Conservation (phyloP, 2,888 invertebrate genomes). For the Dryobota labecula region DNA sequence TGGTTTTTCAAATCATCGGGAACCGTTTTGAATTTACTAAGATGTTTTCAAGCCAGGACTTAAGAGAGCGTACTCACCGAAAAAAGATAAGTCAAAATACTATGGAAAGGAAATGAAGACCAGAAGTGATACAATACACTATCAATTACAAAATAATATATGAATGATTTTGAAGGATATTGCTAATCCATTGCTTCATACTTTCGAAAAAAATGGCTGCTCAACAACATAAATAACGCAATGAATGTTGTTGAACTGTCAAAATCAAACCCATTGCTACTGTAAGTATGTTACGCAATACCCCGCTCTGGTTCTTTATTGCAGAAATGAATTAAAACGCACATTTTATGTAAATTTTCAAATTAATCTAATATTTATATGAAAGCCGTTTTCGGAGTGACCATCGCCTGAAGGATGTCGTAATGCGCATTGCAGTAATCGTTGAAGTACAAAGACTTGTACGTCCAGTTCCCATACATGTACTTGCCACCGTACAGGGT, state of each 20-base stretch:
- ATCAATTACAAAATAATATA: too few species aligned
- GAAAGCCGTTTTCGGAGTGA: conserved; percentile 27
- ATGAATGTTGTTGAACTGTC: too few species aligned
- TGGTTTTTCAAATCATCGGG: background rate
- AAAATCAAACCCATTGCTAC: too few species aligned
- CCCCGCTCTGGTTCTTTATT: too few species aligned
- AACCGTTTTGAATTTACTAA: background rate
- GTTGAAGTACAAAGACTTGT: conserved; percentile 29
- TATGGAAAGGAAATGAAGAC: background rate
- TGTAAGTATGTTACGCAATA: too few species aligned
- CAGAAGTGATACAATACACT: background rate
- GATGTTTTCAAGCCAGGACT: background rate
- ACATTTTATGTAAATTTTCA: background rate
- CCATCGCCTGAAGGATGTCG: background rate
- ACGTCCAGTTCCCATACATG: conserved; percentile 55
- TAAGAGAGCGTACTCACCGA: too few species aligned
- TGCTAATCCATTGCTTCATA: too few species aligned
- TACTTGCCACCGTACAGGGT: conserved; percentile 41
- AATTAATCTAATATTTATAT: background rate
- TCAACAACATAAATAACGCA: too few species aligned
- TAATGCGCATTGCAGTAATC: conserved; percentile 45
- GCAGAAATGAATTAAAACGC: background rate
- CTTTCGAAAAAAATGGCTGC: too few species aligned
- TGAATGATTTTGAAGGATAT: too few species aligned
- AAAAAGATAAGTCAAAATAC: too few species aligned